Evolutionary conservation across 1,140 invertebrate genomes (phyloP), one percentile per base, ranked within the genome.

Genomic region (Solenopsis invicta): DNA sequence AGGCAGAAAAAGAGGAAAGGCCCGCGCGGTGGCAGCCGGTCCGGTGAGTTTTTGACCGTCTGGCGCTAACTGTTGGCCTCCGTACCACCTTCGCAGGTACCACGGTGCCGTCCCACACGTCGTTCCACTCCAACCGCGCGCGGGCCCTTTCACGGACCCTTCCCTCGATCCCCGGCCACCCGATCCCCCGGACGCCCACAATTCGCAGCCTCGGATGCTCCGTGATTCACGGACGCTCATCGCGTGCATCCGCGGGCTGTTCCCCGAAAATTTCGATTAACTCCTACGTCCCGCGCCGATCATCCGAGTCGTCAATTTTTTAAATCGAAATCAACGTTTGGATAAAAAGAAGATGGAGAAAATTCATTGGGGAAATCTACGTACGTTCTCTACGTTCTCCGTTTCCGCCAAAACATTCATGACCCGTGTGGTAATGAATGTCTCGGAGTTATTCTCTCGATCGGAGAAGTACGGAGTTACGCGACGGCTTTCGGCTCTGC

Each of bases 11-110:
- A 88, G 85, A 85, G 54, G 62, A 85, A 52, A 75, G 71, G 16
- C 61, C 52, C 59, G 62, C 59, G 72, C 78, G 78, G 90, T 91
- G 91, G 92, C 89, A 94, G 92, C 94, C 93, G 93, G 94, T 94
- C 91, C 93, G 92, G 93, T 91, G 85, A 93, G 93, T 94, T 94
- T 94, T 94, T 94, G 93, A 94, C 92, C 93, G 93, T 94, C 93
- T 94, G 93, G 90, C 93, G 93, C 93, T 93, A 94, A 93, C 93
- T 92, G 93, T 89, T 88, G 88, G 89, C 85, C 74, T 84, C 86
- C 88, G 91, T 90, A 82, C 90, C 89, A 90, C 86, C 85, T 90
- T 91, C 87, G 81, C 82, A 76, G 89, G 86, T 82, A 88, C 80
- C 77, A 71, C 81, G 81, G 72, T 89, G 62, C 88, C 88, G 72